A percentile compares a stretch with the other conserved stretches of the same genome.
phyloP scores from a whole-genome alignment of 2,797 vertebrate species.

The Steatocranus sp. region DNA sequence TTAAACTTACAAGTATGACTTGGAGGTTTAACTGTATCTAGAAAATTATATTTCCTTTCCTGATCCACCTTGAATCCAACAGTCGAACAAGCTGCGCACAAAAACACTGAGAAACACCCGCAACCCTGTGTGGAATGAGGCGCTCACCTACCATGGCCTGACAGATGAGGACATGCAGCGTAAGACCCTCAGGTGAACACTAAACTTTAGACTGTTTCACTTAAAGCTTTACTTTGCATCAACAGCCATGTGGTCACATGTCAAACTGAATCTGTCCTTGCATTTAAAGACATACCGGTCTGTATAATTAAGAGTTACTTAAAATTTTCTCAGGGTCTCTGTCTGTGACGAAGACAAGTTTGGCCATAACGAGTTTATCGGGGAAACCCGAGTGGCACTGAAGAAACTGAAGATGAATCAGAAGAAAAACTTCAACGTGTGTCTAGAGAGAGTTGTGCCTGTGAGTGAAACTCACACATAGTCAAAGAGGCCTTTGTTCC shows the following conservation, averaged over 20 bases:
- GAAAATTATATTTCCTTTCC: not conserved
- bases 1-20: not conserved
- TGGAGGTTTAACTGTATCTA: not conserved
- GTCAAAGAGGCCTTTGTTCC: not conserved
- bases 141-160: conserved; percentile 91
- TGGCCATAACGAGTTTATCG: conserved; percentile 96
- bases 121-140: conserved; percentile 93
- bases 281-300: not conserved
- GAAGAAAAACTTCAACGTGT: conserved; percentile 96
- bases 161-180: conserved; percentile 96
- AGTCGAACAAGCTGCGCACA: conserved; percentile 95
- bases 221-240: not conserved
- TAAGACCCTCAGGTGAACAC: conserved; percentile 87
- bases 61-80: not conserved
- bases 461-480: conserved; percentile 68
- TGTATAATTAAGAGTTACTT: not conserved
- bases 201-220: not conserved
- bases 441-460: conserved; percentile 89
- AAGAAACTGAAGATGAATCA: conserved; percentile 94
- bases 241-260: not conserved
- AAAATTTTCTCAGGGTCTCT: conserved; percentile 79
- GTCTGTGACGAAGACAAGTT: conserved; percentile 98
- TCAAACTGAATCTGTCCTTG: not conserved
- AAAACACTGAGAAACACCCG: conserved; percentile 95
- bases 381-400: conserved; percentile 92